Evolutionary conservation across 2,797 vertebrate genomes (phyloP).

Genomic region (Phylloscopus collybita): DNA sequence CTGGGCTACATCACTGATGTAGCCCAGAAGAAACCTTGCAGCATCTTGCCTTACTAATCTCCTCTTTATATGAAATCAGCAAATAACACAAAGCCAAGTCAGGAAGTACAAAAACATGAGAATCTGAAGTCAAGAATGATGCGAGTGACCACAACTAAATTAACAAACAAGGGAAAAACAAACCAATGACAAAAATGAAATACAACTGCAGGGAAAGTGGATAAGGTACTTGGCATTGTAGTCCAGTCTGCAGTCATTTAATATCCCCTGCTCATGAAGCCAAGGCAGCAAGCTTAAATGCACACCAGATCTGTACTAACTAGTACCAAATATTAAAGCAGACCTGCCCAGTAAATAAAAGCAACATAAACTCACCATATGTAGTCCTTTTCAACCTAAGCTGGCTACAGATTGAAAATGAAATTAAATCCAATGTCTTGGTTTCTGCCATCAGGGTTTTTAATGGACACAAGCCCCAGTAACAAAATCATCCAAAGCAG

Average conservation of each 20-base stretch:
- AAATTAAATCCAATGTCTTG: not conserved
- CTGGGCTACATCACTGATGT: not conserved
- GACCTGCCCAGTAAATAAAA: not conserved
- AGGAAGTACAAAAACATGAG: not conserved
- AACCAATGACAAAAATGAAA: not conserved
- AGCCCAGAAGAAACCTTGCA: not conserved
- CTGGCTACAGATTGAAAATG: not conserved
- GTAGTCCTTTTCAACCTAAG: not conserved
- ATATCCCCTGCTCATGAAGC: not conserved
- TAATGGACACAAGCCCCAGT: accelerated
- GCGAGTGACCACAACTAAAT: not conserved
- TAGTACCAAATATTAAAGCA: not conserved
- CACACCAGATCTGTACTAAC: not conserved
- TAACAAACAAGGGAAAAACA: not conserved
- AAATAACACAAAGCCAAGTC: not conserved
- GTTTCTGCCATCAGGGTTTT: not conserved
- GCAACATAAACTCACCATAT: not conserved
- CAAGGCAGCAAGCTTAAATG: not conserved
- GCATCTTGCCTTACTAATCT: not conserved
- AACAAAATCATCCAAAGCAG: not conserved
- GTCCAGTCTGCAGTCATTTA: not conserved
- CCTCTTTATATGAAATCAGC: not conserved
- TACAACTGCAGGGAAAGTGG: not conserved
- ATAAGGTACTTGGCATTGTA: not conserved
- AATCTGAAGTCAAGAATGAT: not conserved